phyloP scores from a whole-genome alignment of 1,140 invertebrate species.

The Zaprionus inermis region DNA sequence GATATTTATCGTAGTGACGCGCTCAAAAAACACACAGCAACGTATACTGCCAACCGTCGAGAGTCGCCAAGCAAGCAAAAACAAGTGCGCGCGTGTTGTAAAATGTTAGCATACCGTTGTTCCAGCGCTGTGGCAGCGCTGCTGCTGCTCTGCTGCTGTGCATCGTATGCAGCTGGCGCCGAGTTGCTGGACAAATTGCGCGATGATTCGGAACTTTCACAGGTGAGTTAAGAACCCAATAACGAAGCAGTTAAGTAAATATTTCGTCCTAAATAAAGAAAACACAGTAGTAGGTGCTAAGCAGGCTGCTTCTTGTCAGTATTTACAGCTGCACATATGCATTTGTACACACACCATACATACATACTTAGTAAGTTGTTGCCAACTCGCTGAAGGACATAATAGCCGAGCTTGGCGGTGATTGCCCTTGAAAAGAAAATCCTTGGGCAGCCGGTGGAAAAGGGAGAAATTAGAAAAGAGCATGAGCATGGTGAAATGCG shows the following conservation, averaged over 20 bases:
- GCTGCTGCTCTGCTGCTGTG: slow-evolving; percentile 58
- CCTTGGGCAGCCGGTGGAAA: slow-evolving; percentile 45
- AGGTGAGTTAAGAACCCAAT: slow-evolving; percentile 79
- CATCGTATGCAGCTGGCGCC: slow-evolving; percentile 57
- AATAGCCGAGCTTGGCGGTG: slow-evolving; percentile 32
- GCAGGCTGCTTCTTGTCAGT: slow-evolving; percentile 33
- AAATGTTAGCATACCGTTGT: slow-evolving; percentile 50
- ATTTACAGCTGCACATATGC: slow-evolving; percentile 24
- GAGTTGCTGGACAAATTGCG: slow-evolving; percentile 82
- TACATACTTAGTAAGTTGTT: slow-evolving; percentile 6
- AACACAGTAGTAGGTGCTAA: slow-evolving; percentile 37
- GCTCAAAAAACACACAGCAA: slow-evolving; percentile 48
- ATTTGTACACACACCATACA: slow-evolving; percentile 6
- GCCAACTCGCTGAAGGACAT: neutral
- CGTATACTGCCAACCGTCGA: slow-evolving; percentile 68
- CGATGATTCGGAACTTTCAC: slow-evolving; percentile 84
- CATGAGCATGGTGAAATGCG: slow-evolving; percentile 14
- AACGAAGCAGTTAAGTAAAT: slow-evolving; percentile 38
- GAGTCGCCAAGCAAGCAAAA: slow-evolving; percentile 35
- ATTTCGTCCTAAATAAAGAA: slow-evolving; percentile 26
- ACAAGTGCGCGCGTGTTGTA: slow-evolving; percentile 55
- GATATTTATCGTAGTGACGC: slow-evolving; percentile 56
- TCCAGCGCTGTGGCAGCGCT: slow-evolving; percentile 56
- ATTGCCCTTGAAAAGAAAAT: slow-evolving; percentile 70
- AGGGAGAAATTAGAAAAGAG: slow-evolving; percentile 17